Evolutionary conservation across 2,888 invertebrate genomes (phyloP).

Genomic region (Euphydryas editha): DNA sequence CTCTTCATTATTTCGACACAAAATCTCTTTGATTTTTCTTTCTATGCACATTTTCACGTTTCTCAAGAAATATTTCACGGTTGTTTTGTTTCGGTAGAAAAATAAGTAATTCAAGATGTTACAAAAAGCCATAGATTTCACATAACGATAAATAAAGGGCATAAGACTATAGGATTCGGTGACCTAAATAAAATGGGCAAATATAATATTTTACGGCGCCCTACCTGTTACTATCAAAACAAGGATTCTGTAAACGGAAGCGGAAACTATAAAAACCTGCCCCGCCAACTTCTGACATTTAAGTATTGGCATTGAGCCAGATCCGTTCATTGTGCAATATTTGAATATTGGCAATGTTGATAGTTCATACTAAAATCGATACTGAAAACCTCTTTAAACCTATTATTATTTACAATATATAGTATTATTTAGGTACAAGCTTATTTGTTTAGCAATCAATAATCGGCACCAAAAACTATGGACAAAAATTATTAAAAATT

Average conservation of each 20-base stretch:
- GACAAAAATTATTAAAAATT: no score
- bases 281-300: conserved; percentile 47
- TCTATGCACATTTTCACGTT: conserved; percentile 15
- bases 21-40: no score
- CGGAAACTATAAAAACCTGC: conserved; percentile 56
- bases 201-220: conserved; percentile 44
- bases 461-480: background rate
- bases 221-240: conserved; percentile 49
- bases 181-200: conserved; percentile 39
- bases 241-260: conserved; percentile 52
- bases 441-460: background rate
- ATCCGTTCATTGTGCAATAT: conserved; percentile 41
- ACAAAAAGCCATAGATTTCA: conserved; percentile 21
- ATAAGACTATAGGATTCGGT: conserved; percentile 33
- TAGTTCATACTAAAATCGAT: conserved; percentile 9
- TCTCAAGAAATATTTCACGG: conserved; percentile 26
- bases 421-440: no score
- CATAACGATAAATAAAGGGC: conserved; percentile 36
- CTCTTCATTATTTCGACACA: no score
- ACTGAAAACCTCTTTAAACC: background rate
- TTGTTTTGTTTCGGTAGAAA: conserved; percentile 21
- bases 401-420: no score
- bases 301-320: conserved; percentile 49
- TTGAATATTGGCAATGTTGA: conserved; percentile 29
- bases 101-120: conserved; percentile 29